phyloP scores from a whole-genome alignment of 2,797 vertebrate genomes.

The Chelidonichthys spinosus region DNA sequence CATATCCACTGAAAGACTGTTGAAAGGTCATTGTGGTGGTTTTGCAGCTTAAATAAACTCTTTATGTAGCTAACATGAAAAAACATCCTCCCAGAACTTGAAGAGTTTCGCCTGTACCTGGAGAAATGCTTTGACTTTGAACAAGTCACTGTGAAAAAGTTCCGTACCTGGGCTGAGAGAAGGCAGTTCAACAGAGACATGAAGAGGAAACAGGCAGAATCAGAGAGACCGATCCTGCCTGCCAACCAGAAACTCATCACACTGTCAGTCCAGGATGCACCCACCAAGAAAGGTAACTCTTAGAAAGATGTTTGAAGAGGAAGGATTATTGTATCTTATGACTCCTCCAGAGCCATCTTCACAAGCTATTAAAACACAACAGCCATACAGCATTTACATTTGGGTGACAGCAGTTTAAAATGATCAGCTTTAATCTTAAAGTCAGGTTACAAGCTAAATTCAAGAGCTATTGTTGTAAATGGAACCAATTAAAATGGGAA shows the following conservation, averaged over 20 bases:
- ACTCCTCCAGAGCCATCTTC: too few relatives aligned
- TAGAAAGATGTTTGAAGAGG: background rate
- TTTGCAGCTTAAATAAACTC: background rate
- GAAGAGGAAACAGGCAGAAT: slow-evolving; percentile 97
- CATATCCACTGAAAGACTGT: background rate
- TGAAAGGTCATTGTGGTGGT: background rate
- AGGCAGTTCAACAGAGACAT: slow-evolving; percentile 98
- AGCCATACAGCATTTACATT: too few relatives aligned
- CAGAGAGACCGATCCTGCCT: slow-evolving; percentile 95
- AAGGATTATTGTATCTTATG: too few relatives aligned
- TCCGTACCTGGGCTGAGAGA: slow-evolving; percentile 97
- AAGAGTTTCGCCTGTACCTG: slow-evolving; percentile 94
- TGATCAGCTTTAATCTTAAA: too few relatives aligned
- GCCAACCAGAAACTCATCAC: slow-evolving; percentile 99
- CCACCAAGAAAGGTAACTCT: slow-evolving; percentile 94
- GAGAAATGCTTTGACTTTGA: slow-evolving; percentile 98
- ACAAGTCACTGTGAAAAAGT: slow-evolving; percentile 98
- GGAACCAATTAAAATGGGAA: too few relatives aligned
- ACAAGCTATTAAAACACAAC: too few relatives aligned
- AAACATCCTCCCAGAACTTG: slow-evolving; percentile 85
- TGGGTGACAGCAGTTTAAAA: too few relatives aligned
- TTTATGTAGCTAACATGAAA: background rate
- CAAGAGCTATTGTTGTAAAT: too few relatives aligned
- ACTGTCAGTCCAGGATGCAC: slow-evolving; percentile 95
- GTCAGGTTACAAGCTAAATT: too few relatives aligned